phyloP scores from a whole-genome alignment of 2,888 invertebrate genomes.

The Epinotia nisella region DNA sequence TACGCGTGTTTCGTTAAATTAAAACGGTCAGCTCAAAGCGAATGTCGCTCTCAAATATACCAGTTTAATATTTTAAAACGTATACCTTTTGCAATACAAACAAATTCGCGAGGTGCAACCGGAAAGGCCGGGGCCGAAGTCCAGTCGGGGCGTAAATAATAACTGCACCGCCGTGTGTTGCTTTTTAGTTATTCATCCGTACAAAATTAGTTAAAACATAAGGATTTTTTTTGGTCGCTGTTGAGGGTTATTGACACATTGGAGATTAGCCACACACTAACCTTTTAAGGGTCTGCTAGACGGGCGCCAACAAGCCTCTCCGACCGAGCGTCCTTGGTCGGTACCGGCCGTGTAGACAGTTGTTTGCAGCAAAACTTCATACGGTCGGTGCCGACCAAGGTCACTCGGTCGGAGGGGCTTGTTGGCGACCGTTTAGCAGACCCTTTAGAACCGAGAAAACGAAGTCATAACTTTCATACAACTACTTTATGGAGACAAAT shows the following conservation, averaged over 20 bases:
- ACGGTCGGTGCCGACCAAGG: too few species aligned
- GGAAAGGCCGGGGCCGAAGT: conserved; percentile 5
- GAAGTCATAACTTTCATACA: too few species aligned
- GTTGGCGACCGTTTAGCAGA: too few species aligned
- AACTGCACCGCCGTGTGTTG: not conserved
- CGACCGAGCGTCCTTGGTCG: too few species aligned
- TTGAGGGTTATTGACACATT: not conserved
- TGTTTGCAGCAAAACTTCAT: too few species aligned
- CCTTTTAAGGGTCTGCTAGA: too few species aligned
- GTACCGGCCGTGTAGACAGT: too few species aligned
- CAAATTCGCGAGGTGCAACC: conserved; percentile 3
- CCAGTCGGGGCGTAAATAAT: conserved; percentile 19
- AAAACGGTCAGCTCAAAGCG: conserved; percentile 11
- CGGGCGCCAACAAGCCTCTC: too few species aligned
- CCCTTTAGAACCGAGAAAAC: too few species aligned
- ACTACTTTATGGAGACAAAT: too few species aligned
- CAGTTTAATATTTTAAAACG: not conserved
- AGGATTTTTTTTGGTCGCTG: not conserved
- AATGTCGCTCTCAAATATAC: not conserved
- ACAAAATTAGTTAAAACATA: not conserved
- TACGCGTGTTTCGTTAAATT: not conserved
- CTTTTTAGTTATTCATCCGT: not conserved
- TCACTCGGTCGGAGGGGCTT: too few species aligned
- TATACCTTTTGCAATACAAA: conserved; percentile 5
- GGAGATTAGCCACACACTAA: not conserved